Conservation (phyloP, 2,888 invertebrate species). For the Caenorhabditis sp. region DNA sequence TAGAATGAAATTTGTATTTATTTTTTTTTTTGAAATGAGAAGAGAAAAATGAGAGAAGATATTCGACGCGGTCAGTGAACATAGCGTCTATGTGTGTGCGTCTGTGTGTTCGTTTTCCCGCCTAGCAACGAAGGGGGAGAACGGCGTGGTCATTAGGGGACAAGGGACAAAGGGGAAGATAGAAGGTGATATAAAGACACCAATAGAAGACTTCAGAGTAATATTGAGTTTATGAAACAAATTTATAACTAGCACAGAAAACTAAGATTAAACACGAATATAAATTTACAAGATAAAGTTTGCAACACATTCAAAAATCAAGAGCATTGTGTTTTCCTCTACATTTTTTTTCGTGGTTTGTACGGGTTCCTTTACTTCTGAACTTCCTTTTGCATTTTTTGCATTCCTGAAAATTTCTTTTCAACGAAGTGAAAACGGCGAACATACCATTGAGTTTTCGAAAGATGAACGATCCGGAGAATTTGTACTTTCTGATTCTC, state of each 20-base stretch:
- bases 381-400: not conserved
- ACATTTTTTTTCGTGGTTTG: not conserved
- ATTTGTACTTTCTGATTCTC: too few relatives aligned
- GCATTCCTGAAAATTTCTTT: not conserved
- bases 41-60: not conserved
- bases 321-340: not conserved
- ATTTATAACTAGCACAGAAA: too few relatives aligned
- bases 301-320: not conserved
- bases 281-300: not conserved
- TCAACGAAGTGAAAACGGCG: not conserved
- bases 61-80: not conserved
- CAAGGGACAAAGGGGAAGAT: not conserved
- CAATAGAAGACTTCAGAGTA: too few relatives aligned
- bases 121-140: not conserved
- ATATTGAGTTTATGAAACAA: too few relatives aligned
- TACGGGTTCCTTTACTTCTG: not conserved
- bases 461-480: too few relatives aligned
- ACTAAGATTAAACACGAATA: not conserved
- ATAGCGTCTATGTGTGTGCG: not conserved
- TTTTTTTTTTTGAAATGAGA: not conserved
- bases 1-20: not conserved
- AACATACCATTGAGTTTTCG: too few relatives aligned
- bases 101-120: not conserved
- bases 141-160: too few relatives aligned
- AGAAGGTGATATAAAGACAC: too few relatives aligned